Base-by-base conservation (phyloP, 1,140 invertebrate genomes). In the Lucilia sericata region DNA sequence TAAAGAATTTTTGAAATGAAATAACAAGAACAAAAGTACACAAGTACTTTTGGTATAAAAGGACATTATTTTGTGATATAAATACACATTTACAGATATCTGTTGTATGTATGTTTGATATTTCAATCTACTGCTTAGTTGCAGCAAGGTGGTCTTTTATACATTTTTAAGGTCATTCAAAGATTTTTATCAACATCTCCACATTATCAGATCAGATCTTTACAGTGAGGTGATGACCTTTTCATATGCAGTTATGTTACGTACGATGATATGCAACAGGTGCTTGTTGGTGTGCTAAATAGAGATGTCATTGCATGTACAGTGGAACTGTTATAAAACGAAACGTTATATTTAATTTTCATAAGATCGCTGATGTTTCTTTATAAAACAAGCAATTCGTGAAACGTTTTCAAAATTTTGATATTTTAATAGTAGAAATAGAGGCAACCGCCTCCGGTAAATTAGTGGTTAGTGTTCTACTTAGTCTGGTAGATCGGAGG, bases 1-100 rank as follows among this genome's bases (percentile, higher is more conserved):
- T 70, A 70, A 21, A 70, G 65, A 70, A 70, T 70, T 70, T 21
- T 70, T 25, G 21, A 70, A 70, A 70, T n/a, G 55, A 60, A 60
- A 60, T 60, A 70, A 70, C 13, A 70, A 70, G 19, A 21, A 70
- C n/a, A 60, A n/a, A 70, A 70, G 17, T 21, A 70, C n/a, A 70
- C 19, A 5, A 10, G 65, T 70, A 21, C n/a, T n/a, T 55, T 55
- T 55, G 25, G 42, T 42, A 7, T 42, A 42, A 55, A 70, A 70
- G 65, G 21, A 70, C 51, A 55, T n/a, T n/a, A 70, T 70, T n/a
- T n/a, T 70, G 17, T 12, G 51, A 10, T 55, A 5, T 2, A 55
- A 55, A 14, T 42, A 42, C 5, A 10, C 14, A 60, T n/a, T 60
- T n/a, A 60, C 14, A 25, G 19, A 70, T 21, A 3, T 70, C 21